Evolutionary conservation across 2,113 vertebrate genomes (phyloP).

Genomic region (Peromyscus californicus): DNA sequence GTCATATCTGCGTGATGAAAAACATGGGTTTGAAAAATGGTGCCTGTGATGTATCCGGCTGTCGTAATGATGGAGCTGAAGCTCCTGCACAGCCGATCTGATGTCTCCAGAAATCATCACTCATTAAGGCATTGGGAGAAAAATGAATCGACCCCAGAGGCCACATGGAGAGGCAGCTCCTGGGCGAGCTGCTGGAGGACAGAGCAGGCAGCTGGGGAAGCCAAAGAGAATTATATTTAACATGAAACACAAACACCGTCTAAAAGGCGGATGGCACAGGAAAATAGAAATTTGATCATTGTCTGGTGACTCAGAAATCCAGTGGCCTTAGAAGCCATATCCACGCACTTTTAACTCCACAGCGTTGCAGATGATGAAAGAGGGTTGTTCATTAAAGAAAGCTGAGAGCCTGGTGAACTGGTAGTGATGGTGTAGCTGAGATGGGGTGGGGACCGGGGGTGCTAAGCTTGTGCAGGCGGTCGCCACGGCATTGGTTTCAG

Average conservation of each 20-base stretch:
- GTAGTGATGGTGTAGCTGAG: background rate
- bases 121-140: conserved; percentile 81
- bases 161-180: conserved; percentile 78
- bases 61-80: conserved; percentile 81
- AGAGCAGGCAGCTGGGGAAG: conserved; percentile 72
- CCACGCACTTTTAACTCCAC: conserved; percentile 36
- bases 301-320: conserved; percentile 74
- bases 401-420: background rate
- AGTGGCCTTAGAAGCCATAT: conserved; percentile 55
- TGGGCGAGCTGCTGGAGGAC: conserved; percentile 61
- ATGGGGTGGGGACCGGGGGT: background rate
- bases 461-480: background rate
- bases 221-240: conserved; percentile 78
- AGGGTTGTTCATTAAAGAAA: conserved; percentile 64
- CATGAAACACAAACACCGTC: conserved; percentile 71
- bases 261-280: conserved; percentile 53
- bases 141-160: conserved; percentile 80
- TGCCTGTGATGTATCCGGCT: conserved; percentile 81
- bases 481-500: background rate
- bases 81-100: conserved; percentile 80
- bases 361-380: conserved; percentile 57
- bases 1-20: conserved; percentile 84
- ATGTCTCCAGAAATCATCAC: conserved; percentile 84
- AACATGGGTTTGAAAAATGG: conserved; percentile 83
- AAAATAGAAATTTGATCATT: conserved; percentile 75